A percentile compares a stretch with the other conserved stretches of the same genome.
phyloP scores from a whole-genome alignment of 2,797 vertebrate genomes.

The Spinus pinus region DNA sequence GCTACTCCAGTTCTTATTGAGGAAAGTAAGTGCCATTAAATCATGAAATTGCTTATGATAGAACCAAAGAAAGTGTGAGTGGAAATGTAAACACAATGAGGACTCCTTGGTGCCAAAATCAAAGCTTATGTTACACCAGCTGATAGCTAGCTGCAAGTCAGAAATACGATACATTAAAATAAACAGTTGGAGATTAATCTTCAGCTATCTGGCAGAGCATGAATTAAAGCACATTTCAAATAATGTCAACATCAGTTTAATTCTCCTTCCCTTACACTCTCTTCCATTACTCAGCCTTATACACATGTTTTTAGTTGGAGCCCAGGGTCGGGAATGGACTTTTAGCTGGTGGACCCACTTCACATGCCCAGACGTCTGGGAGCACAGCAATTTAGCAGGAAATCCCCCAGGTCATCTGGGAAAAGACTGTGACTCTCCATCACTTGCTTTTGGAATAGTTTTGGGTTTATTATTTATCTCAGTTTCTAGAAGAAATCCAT shows the following conservation, averaged over 20 bases:
- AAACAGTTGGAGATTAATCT: conserved; percentile 59
- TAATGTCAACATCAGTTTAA: conserved; percentile 45
- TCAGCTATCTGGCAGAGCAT: conserved; percentile 48
- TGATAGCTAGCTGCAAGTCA: conserved; percentile 61
- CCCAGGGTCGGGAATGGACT: not conserved
- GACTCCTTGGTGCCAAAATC: conserved; percentile 44
- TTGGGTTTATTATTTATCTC: not conserved
- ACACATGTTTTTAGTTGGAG: not conserved
- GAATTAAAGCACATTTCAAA: conserved; percentile 59
- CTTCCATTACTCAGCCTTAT: not conserved
- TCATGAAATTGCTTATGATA: conserved; percentile 39
- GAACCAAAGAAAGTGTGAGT: conserved; percentile 57
- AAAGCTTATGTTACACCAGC: conserved; percentile 43
- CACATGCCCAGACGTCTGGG: not conserved
- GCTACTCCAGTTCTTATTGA: not conserved
- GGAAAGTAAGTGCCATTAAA: conserved; percentile 22
- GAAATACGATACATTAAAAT: conserved; percentile 54
- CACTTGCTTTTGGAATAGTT: not conserved
- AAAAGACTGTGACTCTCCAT: not conserved
- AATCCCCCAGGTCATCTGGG: not conserved
- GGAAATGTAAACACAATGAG: conserved; percentile 49
- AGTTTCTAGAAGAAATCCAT: not conserved
- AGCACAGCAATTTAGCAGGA: not conserved
- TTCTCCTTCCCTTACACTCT: conserved; percentile 14
- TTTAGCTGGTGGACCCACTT: not conserved